phyloP scores from a whole-genome alignment of 2,797 vertebrate genomes.

The Pseudochromis fuscus region DNA sequence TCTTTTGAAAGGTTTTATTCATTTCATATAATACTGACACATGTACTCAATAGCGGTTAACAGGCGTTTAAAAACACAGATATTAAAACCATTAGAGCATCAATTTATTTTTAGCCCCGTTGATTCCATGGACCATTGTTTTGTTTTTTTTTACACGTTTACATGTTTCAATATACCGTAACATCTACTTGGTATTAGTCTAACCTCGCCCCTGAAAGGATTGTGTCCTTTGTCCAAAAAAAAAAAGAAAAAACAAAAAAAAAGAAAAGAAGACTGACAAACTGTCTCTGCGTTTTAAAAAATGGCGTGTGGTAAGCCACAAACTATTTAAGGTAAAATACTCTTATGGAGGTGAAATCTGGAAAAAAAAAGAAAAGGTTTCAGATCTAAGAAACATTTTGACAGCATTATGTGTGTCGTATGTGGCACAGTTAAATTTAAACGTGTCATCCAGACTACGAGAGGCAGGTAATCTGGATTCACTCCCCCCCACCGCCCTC shows the following conservation, averaged over 20 bases:
- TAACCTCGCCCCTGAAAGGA: conserved; percentile 78
- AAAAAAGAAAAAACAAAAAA: conserved; percentile 66
- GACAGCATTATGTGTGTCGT: conserved; percentile 68
- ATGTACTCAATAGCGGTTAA: conserved; percentile 88
- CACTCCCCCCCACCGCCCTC: conserved; percentile 21
- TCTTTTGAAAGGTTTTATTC: conserved; percentile 86
- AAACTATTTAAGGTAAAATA: conserved; percentile 74
- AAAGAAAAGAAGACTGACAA: conserved; percentile 69
- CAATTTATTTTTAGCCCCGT: conserved; percentile 77
- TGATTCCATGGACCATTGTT: conserved; percentile 77
- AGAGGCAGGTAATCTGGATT: conserved; percentile 59
- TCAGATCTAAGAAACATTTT: conserved; percentile 58
- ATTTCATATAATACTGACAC: conserved; percentile 90
- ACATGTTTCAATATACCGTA: conserved; percentile 86
- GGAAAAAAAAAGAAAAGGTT: conserved; percentile 43
- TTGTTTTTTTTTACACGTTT: conserved; percentile 83
- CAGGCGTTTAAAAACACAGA: conserved; percentile 90
- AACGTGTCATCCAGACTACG: conserved; percentile 60
- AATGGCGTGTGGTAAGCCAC: conserved; percentile 76
- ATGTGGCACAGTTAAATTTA: conserved; percentile 74
- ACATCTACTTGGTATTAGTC: conserved; percentile 86
- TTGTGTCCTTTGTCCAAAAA: conserved; percentile 70
- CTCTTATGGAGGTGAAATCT: conserved; percentile 62
- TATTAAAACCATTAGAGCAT: conserved; percentile 87
- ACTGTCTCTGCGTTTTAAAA: conserved; percentile 68